Conservation (phyloP, 2,888 invertebrate species). For the Bedellia somnulentella region DNA sequence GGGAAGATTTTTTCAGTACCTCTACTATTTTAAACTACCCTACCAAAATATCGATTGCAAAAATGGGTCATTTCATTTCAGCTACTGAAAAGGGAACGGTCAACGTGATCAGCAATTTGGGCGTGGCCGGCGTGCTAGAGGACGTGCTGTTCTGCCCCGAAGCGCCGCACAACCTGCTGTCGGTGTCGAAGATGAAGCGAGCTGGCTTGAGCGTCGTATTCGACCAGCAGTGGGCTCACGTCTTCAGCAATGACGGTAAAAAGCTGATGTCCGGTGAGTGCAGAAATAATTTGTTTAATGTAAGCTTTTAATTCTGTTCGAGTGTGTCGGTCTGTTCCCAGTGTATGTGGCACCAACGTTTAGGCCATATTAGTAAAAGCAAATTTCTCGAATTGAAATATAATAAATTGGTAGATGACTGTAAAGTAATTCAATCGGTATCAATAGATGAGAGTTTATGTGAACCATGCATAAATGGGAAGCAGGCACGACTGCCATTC, state of each 20-base stretch:
- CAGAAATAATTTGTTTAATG: slow-evolving; percentile 7
- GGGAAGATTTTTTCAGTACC: slow-evolving; percentile 10
- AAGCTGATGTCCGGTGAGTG: slow-evolving; percentile 8
- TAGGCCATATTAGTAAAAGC: slow-evolving; percentile 15
- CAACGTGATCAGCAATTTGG: slow-evolving; percentile 14
- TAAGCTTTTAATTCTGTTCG: slow-evolving; percentile 11
- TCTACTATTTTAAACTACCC: slow-evolving; percentile 11
- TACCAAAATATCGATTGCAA: slow-evolving; percentile 19
- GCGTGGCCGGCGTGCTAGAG: slow-evolving; percentile 10
- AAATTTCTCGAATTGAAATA: slow-evolving; percentile 12
- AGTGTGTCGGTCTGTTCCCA: slow-evolving; percentile 10
- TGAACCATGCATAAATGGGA: slow-evolving; percentile 22
- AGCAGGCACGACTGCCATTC: slow-evolving; percentile 23
- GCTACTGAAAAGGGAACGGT: slow-evolving; percentile 18
- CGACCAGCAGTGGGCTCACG: slow-evolving; percentile 13
- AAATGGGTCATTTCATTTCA: slow-evolving; percentile 14
- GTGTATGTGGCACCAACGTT: slow-evolving; percentile 16
- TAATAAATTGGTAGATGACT: slow-evolving; percentile 10
- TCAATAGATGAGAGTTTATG: slow-evolving; percentile 15
- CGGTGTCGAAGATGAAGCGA: slow-evolving; percentile 15
- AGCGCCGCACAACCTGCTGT: slow-evolving; percentile 17
- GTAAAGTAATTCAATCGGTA: slow-evolving; percentile 6
- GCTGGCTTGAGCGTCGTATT: slow-evolving; percentile 16
- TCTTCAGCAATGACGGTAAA: slow-evolving; percentile 8
- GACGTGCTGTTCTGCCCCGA: slow-evolving; percentile 17